These are phyloP conservation scores for Listronotus bonariensis DNA, from an alignment of 1,140 invertebrate species.

Conservation along the genomic window DNA sequence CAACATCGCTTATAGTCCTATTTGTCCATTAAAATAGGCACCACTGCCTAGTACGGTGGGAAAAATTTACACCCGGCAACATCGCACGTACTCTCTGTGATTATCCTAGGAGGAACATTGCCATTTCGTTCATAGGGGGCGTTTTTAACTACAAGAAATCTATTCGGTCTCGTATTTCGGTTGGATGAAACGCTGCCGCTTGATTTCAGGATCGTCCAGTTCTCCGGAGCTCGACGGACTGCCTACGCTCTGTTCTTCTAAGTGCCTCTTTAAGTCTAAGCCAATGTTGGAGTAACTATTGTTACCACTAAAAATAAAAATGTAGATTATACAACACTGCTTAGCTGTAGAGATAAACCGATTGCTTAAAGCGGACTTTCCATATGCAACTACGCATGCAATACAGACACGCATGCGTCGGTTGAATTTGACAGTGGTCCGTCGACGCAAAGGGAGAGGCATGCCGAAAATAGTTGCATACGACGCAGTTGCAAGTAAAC, in stretches of 20 bases:
- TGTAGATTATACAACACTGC: too few relatives aligned
- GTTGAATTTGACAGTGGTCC: too few relatives aligned
- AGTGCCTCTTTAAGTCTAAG: slow-evolving; percentile 52
- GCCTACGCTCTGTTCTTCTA: slow-evolving; percentile 50
- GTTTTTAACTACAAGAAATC: background rate
- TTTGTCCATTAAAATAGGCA: too few relatives aligned
- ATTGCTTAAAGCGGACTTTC: too few relatives aligned
- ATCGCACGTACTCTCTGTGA: background rate
- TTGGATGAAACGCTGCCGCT: slow-evolving; percentile 48
- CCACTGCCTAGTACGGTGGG: too few relatives aligned
- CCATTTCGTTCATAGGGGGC: background rate
- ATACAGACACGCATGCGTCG: too few relatives aligned
- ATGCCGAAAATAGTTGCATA: too few relatives aligned
- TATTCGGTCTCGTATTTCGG: slow-evolving; percentile 53
- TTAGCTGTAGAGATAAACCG: too few relatives aligned
- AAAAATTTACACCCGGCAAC: background rate
- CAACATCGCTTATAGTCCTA: too few relatives aligned
- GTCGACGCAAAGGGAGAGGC: too few relatives aligned
- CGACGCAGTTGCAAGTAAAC: too few relatives aligned
- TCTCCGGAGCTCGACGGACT: slow-evolving; percentile 51
- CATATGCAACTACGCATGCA: too few relatives aligned
- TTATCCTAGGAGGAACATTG: background rate
- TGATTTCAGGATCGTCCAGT: slow-evolving; percentile 51
- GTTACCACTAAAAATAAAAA: slow-evolving; percentile 31
- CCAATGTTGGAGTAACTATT: slow-evolving; percentile 43